Evolutionary conservation across 2,797 vertebrate species (phyloP).

Genomic region (Myripristis jacobus): DNA sequence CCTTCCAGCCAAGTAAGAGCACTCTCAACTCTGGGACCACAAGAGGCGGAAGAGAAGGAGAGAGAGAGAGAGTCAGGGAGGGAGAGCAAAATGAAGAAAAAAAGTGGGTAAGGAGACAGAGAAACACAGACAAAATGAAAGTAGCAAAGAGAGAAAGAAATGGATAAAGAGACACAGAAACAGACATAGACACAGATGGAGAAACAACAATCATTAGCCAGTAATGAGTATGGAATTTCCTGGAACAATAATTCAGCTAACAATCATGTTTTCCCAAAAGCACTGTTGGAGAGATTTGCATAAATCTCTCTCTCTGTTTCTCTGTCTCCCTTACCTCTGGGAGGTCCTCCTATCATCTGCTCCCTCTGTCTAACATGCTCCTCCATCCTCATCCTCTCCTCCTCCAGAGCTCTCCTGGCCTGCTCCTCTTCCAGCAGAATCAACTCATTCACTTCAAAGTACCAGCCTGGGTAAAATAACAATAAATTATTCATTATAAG

Average conservation of each 20-base stretch:
- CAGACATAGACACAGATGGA: neutral
- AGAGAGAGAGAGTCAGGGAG: neutral
- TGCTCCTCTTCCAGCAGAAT: constrained; percentile 79
- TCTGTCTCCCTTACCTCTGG: constrained; percentile 75
- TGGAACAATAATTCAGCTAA: constrained; percentile 1
- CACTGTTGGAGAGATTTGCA: constrained; percentile 14
- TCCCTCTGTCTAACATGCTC: constrained; percentile 77
- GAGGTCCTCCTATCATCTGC: constrained; percentile 84
- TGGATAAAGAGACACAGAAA: neutral
- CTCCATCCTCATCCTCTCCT: constrained; percentile 81
- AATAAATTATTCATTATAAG: neutral
- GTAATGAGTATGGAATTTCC: constrained; percentile 36
- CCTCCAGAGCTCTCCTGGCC: constrained; percentile 77
- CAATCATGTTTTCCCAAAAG: constrained; percentile 21
- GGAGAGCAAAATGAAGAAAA: neutral
- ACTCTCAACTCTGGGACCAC: constrained; percentile 77
- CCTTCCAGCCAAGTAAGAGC: constrained; percentile 84
- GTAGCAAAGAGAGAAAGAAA: neutral
- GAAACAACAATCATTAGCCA: constrained; percentile 12
- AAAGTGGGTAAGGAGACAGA: neutral
- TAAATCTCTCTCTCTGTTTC: neutral
- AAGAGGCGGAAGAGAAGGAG: constrained; percentile 2
- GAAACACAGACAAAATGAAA: neutral
- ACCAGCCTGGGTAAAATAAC: constrained; percentile 73
- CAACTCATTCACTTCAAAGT: constrained; percentile 83